These are phyloP conservation scores for Gnatocerus cornutus DNA, from an alignment of 2,888 invertebrate genomes.

Conservation along the genomic window DNA sequence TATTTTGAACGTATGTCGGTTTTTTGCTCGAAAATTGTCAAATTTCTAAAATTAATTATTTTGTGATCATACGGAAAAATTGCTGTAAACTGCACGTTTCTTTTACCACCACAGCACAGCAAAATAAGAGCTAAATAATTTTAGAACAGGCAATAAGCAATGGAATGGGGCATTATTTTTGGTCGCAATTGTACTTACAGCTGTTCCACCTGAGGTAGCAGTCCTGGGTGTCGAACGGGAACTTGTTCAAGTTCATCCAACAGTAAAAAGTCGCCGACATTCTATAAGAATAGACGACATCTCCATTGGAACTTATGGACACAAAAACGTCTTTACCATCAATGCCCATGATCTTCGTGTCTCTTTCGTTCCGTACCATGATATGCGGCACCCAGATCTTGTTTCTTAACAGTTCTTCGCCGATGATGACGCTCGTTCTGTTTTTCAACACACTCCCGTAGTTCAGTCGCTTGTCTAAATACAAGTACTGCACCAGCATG, in stretches of 20 bases:
- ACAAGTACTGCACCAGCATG: conserved; percentile 85
- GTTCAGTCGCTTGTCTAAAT: conserved; percentile 82
- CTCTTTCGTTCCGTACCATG: conserved; percentile 85
- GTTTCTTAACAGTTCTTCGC: conserved; percentile 80
- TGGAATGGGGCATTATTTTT: too few species aligned
- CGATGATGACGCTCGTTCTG: conserved; percentile 78
- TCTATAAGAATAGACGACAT: conserved; percentile 84
- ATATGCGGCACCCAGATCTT: conserved; percentile 89
- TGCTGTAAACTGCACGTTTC: too few species aligned
- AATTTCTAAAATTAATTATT: too few species aligned
- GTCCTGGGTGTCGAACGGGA: conserved; percentile 89
- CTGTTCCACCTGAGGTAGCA: conserved; percentile 74
- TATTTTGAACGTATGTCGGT: too few species aligned
- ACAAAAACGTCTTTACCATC: conserved; percentile 85
- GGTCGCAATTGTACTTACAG: conserved; percentile 52
- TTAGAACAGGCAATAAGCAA: too few species aligned
- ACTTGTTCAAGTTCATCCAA: conserved; percentile 89
- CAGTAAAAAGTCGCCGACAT: conserved; percentile 89
- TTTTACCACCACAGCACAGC: too few species aligned
- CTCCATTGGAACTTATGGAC: conserved; percentile 85
- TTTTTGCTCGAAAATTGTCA: too few species aligned
- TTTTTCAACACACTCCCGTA: conserved; percentile 81
- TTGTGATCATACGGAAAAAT: too few species aligned
- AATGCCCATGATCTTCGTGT: conserved; percentile 86
- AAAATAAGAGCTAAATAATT: too few species aligned